Base-by-base conservation (phyloP, 2,113 vertebrate genomes). In the Chroicocephalus ridibundus region DNA sequence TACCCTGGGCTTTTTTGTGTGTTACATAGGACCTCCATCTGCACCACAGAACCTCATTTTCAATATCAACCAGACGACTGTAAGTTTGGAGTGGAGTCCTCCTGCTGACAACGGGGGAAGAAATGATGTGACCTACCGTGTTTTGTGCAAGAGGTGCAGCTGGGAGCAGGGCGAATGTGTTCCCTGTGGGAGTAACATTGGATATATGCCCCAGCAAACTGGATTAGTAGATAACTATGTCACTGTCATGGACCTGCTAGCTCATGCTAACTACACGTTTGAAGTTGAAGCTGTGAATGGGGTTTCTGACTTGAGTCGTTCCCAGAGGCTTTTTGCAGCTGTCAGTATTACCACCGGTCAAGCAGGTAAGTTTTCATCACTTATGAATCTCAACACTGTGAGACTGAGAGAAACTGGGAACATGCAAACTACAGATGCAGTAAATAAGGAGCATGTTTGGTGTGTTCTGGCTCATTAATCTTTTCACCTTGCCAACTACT, bases 261-360 rank as follows among this genome's bases (percentile, higher is more conserved):
- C 99, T 74, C 99, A 99, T 29, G 99, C 99, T 88, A 99, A 99
- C 98, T 99, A 99, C 92, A 99, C 99, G 6, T 99, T 99, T 75
- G 99, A 99, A 98, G 99, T 99, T 42, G 99, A 99, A 98, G 99
- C 99, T 70, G 99, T 99, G 86, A 99, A 99, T 75, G 99, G 99
- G 17, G 99, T 99, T 96, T 99, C 99, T 34, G 99, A 99, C 94
- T 98, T 99, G 95, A 99, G 99, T 96, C 98, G 99, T 64, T 99
- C 99, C 29, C 99, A 99, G 98, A 98, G 99, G 97, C 99, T 99
- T 89, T 99, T 99, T 95, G 99, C 99, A 1, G 99, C 99, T 10
- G 99, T 99, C 93, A 99, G 98, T 97, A 98, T 99, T 94, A 99
- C 99, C 54, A 99, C 99, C 15, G 99, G 99, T 65, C 99, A 99